Conservation (phyloP, 2,797 vertebrate species). For the Uromys caudimaculatus region DNA sequence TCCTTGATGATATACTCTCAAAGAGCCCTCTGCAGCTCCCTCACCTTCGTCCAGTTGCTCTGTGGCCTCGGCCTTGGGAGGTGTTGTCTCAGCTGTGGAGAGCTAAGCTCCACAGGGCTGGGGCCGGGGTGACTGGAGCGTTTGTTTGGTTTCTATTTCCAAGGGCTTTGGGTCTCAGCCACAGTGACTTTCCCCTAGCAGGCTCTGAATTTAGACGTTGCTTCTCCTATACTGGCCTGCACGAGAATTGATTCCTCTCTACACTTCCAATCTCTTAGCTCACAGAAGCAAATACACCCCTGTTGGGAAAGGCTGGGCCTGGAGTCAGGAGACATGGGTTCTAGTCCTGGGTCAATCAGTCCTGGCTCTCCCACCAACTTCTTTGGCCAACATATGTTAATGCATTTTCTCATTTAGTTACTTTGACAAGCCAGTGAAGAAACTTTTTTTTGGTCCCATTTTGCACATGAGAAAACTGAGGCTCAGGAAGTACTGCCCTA, state of each 20-base stretch:
- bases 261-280: not conserved
- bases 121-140: slow-evolving; percentile 56
- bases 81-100: slow-evolving; percentile 83
- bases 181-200: not conserved
- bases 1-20: not conserved
- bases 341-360: not conserved
- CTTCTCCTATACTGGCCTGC: not conserved
- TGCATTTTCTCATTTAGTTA: not conserved
- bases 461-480: not conserved
- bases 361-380: not conserved
- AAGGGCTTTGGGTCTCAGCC: slow-evolving; percentile 67
- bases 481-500: not conserved
- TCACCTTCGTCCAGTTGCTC: slow-evolving; percentile 54
- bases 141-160: slow-evolving; percentile 80
- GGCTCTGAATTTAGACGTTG: not conserved
- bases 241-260: not conserved
- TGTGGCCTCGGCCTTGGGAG: slow-evolving; percentile 56
- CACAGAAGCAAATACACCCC: not conserved
- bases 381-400: not conserved
- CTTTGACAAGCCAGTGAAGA: not conserved
- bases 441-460: not conserved
- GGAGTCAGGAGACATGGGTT: not conserved
- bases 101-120: slow-evolving; percentile 57
- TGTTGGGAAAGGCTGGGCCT: not conserved
- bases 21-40: not conserved